Evolutionary conservation across 2,113 vertebrate species (phyloP).

Genomic region (Osmerus eperlanus): DNA sequence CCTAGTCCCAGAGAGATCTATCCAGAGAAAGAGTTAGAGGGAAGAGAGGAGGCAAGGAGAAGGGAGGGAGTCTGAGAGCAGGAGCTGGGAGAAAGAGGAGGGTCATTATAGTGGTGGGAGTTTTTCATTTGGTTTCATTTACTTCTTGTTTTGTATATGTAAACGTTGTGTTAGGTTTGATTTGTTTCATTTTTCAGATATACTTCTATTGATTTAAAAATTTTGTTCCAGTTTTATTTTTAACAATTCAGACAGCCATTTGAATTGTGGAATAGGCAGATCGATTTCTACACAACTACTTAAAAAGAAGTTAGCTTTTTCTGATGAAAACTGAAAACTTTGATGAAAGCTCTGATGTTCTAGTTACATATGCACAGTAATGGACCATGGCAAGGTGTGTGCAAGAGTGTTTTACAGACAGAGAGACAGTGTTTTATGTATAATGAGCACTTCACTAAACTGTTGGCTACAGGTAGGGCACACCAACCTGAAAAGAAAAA

Average conservation of each 20-base stretch:
- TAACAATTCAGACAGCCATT: no score
- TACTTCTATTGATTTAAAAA: no score
- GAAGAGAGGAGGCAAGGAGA: slow-evolving; percentile 14
- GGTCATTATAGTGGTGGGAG: slow-evolving; percentile 11
- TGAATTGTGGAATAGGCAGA: no score
- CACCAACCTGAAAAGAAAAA: neutral
- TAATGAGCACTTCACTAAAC: slow-evolving; percentile 23
- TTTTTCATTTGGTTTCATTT: no score
- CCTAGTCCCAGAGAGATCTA: slow-evolving; percentile 22
- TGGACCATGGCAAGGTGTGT: slow-evolving; percentile 23
- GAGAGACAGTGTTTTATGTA: slow-evolving; percentile 16
- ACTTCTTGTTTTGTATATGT: no score
- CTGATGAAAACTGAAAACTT: no score
- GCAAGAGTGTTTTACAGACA: slow-evolving; percentile 17
- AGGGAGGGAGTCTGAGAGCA: slow-evolving; percentile 26
- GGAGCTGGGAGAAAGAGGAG: slow-evolving; percentile 13
- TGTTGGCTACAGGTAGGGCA: slow-evolving; percentile 9
- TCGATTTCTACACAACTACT: no score
- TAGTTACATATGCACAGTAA: slow-evolving; percentile 11
- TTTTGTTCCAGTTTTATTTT: no score
- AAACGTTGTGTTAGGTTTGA: no score
- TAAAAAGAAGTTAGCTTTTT: no score
- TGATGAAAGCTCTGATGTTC: slow-evolving; percentile 8
- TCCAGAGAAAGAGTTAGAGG: slow-evolving; percentile 11
- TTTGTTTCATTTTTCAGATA: no score